These are phyloP conservation scores for Isotomurus palustris DNA, from an alignment of 2,888 invertebrate species.

Conservation along the genomic window DNA sequence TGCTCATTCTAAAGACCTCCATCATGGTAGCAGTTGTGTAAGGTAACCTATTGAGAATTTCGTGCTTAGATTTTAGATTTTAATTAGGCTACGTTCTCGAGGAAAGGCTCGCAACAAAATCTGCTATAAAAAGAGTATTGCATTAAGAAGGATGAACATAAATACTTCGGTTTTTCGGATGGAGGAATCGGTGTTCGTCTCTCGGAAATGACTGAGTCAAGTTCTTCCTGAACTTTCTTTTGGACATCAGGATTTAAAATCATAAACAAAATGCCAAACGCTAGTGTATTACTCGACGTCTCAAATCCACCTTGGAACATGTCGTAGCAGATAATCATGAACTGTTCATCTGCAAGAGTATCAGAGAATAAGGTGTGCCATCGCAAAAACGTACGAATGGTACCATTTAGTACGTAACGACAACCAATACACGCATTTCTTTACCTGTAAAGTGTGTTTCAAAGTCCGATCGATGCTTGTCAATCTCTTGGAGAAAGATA, in stretches of 20 bases:
- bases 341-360: constrained; percentile 36
- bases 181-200: constrained; percentile 47
- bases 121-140: background rate
- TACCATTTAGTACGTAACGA: background rate
- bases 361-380: no score
- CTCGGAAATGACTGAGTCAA: constrained; percentile 52
- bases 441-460: constrained; percentile 34
- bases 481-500: constrained; percentile 35
- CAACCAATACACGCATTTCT: background rate
- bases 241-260: constrained; percentile 59
- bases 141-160: constrained; percentile 3
- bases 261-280: constrained; percentile 60
- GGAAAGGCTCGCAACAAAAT: no score
- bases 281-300: constrained; percentile 62
- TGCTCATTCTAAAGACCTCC: constrained; percentile 38
- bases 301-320: constrained; percentile 62
- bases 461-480: constrained; percentile 22
- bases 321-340: constrained; percentile 53
- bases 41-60: constrained; percentile 26
- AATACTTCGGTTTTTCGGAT: constrained; percentile 53
- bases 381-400: no score
- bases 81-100: no score
- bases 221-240: constrained; percentile 55
- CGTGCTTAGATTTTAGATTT: background rate
- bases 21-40: constrained; percentile 35